Evolutionary conservation across 2,113 vertebrate genomes (phyloP), one percentile per base, ranked within the genome.

Genomic region (Oenanthe oenanthe): DNA sequence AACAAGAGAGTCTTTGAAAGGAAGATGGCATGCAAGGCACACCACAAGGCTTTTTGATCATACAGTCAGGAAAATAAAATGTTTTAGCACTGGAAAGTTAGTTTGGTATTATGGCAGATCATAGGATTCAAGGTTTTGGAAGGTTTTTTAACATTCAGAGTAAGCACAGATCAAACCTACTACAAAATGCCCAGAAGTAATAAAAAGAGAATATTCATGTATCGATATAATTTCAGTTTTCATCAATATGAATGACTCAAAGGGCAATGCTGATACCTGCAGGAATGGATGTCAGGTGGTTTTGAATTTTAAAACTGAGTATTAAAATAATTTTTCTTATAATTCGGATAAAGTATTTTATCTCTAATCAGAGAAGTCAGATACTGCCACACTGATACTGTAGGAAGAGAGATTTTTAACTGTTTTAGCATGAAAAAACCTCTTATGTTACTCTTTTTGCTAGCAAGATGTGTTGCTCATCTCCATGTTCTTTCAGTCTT

Each of bases 161-260:
- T 77, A 91, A 92, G 62, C 32, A 86, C 56, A 66, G 80, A 94
- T 62, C 34, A 86, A 92, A 91, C 86, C 38, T 86, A 50, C 42
- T 92, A 92, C 91, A 92, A 96, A 96, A 95, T 77, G 34, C 60
- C 72, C 53, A 51, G 43, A 80, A 86, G 51, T 84, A 84, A 83
- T 84, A 77, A 91, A 91, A 84, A 89, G 76, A 91, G 76, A 92
- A 95, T 94, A 95, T 91, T 91, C 60, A 92, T 92, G 51, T 89
- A 80, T 95, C 67, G 36, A 61, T 92, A 85, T 80, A 0, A 54
- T 91, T 96, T 11, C 17, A 66, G 20, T 25, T 77, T 94, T 73
- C 38, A 74, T 96, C 88, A 91, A 66, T 92, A 74, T 56, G 6
- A 38, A 77, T 84, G 51, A 74, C 56, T 87, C 68, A 92, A 94